Evolutionary conservation across 2,888 invertebrate genomes (phyloP).

Genomic region (Torymus aiolomorphi): DNA sequence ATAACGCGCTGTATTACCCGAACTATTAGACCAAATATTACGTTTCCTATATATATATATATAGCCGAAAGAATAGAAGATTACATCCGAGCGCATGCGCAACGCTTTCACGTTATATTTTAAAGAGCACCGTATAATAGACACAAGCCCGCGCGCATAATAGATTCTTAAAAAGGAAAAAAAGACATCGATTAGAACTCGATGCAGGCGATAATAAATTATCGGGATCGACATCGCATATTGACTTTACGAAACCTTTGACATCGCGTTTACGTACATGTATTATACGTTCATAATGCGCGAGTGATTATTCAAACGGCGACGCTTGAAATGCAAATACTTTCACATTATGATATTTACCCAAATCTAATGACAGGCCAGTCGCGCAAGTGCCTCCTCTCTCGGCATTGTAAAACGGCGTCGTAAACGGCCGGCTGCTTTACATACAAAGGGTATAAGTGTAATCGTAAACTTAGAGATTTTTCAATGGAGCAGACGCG

Average conservation of each 20-base stretch:
- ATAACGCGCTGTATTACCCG: too few relatives aligned
- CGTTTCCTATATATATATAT: too few relatives aligned
- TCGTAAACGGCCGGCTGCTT: conserved; percentile 23
- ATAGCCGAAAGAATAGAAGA: too few relatives aligned
- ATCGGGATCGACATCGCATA: neutral
- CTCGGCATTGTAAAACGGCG: conserved; percentile 37
- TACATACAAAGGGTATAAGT: conserved; percentile 9
- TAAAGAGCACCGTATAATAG: too few relatives aligned
- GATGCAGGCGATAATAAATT: neutral
- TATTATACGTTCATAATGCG: conserved; percentile 18
- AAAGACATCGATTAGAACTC: too few relatives aligned
- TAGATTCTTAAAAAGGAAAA: too few relatives aligned
- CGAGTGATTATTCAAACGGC: conserved; percentile 8
- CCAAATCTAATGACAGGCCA: conserved; percentile 35
- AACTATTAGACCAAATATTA: too few relatives aligned
- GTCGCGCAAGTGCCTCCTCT: neutral
- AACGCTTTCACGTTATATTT: too few relatives aligned
- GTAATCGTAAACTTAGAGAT: conserved; percentile 3
- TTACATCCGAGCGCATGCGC: too few relatives aligned
- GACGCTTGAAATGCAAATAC: conserved; percentile 38
- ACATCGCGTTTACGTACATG: conserved; percentile 20
- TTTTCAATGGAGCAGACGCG: neutral
- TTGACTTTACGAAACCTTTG: neutral
- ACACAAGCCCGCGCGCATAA: too few relatives aligned
- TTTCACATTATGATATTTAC: conserved; percentile 50